Conservation (phyloP, 2,113 vertebrate genomes). For the Vanacampus margaritifer region DNA sequence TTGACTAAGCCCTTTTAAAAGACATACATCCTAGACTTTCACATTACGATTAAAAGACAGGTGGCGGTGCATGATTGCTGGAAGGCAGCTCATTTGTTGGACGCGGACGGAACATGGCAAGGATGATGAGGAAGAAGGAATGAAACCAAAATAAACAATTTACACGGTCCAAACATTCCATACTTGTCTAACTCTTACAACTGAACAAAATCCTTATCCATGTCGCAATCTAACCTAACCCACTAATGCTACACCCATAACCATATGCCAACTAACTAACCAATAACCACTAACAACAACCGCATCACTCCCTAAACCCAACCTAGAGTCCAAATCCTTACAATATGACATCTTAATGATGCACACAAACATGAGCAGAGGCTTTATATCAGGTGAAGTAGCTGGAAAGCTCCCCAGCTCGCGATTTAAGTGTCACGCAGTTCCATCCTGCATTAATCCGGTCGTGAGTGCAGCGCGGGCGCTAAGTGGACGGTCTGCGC, state of each 20-base stretch:
- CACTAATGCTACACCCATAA: too few species aligned
- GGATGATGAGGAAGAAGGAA: background rate
- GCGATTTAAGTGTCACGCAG: conserved; percentile 40
- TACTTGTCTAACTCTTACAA: background rate
- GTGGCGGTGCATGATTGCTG: background rate
- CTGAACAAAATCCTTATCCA: too few species aligned
- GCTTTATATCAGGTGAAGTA: conserved; percentile 16
- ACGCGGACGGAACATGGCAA: background rate
- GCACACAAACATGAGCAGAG: background rate
- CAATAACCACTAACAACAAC: too few species aligned
- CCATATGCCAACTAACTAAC: too few species aligned
- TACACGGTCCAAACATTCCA: background rate
- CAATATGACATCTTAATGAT: background rate
- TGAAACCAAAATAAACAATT: background rate
- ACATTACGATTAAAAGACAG: background rate
- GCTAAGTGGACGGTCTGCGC: conserved; percentile 58
- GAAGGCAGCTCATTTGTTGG: background rate
- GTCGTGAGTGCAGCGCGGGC: conserved; percentile 44
- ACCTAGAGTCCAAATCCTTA: too few species aligned
- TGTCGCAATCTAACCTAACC: too few species aligned
- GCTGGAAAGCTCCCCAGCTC: conserved; percentile 41
- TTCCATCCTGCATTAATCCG: conserved; percentile 40
- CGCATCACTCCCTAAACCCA: too few species aligned
- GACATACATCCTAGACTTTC: background rate
- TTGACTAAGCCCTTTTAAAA: background rate